Evolutionary conservation across 2,888 invertebrate species (phyloP), one percentile per base, ranked within the genome.

Genomic region (Drosophila paramelanica): DNA sequence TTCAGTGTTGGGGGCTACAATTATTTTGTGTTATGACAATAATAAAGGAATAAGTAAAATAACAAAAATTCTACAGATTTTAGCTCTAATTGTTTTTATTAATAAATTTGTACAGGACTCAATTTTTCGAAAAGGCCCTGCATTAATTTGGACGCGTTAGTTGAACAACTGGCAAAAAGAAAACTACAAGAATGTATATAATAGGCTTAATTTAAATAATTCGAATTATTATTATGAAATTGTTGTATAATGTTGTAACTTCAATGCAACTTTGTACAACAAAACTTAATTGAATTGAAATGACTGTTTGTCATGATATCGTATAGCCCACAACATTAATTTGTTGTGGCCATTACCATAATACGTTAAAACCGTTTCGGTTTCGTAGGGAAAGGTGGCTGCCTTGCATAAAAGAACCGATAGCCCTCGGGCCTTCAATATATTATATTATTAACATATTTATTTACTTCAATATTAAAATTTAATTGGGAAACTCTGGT

Each of bases 261-360:
- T 41, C 39, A 66, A 56, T 59, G 71, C 65, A 66, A 72, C 49
- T 67, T 75, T 61, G 75, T 69, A 73, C 68, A 82, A 70, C 75
- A 74, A 67, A 87, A 81, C 77, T 81, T 90, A 90, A 89, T 89
- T 90, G 90, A 86, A 88, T 86, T 88, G 82, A 84, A 86, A 88
- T 88, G 86, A 73, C 69, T 77, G 77, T 81, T 82, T 88, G 88
- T 79, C 88, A 86, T 88, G 86, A 86, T 60, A 85, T 77, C 75
- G 64, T 58, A 62, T 45, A 51, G 38, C 39, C 27, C 58, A 75
- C 45, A 56, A 57, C 61, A 61, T 62, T 52, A 70, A 46, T 58
- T 58, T 52, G 45, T 65, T 73, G 65, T 59, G 74, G 74, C 71
- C 58, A 72, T 72, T 71, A 68, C 45, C 69, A 61, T 64, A 58